Evolutionary conservation across 2,113 vertebrate species (phyloP).

Genomic region (Notarius lentiginosus): DNA sequence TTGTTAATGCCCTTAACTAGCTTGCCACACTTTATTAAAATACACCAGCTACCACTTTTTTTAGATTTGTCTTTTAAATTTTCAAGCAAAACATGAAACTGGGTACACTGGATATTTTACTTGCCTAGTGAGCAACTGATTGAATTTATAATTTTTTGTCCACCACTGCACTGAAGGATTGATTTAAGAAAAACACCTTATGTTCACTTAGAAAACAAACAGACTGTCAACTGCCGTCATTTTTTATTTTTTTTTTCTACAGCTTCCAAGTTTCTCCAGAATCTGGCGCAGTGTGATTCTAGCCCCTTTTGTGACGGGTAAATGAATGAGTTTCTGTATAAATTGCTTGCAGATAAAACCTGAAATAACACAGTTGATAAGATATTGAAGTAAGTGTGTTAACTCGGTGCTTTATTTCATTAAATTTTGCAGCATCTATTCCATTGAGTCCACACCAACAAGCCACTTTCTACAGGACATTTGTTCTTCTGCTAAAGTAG

Average conservation of each 20-base stretch:
- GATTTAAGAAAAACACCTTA: neutral
- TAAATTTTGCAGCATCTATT: slow-evolving; percentile 75
- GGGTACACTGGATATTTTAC: neutral
- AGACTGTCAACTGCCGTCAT: neutral
- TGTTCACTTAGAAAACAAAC: neutral
- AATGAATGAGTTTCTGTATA: neutral
- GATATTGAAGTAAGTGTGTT: neutral
- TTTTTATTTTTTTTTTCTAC: neutral
- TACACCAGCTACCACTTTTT: no score
- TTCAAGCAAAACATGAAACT: neutral
- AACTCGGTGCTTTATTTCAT: neutral
- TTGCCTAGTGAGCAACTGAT: neutral
- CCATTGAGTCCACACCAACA: slow-evolving; percentile 80
- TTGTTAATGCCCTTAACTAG: neutral
- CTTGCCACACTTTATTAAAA: neutral
- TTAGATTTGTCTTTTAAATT: neutral
- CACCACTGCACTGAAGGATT: neutral
- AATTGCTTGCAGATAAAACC: neutral
- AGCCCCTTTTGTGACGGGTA: slow-evolving; percentile 87
- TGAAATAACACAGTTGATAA: neutral
- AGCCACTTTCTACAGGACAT: slow-evolving; percentile 81
- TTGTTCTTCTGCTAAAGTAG: slow-evolving; percentile 87
- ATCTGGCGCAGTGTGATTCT: slow-evolving; percentile 84
- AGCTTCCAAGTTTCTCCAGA: slow-evolving; percentile 74
- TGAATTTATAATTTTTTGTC: neutral